Percentiles rank a stretch among this genome's conserved stretches.
Evolutionary conservation across 2,888 invertebrate genomes (phyloP).

Genomic region (Pheosia gnoma): DNA sequence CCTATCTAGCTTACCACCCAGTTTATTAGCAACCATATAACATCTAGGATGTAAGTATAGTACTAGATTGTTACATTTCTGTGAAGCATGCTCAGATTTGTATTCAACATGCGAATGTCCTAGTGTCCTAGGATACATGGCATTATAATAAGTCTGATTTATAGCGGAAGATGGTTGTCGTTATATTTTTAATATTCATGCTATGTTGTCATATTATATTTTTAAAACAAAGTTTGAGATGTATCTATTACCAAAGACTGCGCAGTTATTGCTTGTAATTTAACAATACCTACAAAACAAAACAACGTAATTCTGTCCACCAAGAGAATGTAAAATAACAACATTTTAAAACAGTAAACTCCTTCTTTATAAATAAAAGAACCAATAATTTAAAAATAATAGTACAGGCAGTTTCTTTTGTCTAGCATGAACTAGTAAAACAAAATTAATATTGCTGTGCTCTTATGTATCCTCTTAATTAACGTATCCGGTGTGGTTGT

Average conservation of each 20-base stretch:
- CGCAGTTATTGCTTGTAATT: conserved; percentile 25
- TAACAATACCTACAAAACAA: conserved; percentile 14
- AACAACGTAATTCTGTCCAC: background rate
- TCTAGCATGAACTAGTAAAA: no score
- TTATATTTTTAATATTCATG: background rate
- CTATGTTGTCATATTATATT: background rate
- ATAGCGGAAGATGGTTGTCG: background rate
- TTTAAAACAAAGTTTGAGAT: background rate
- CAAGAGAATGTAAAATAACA: background rate
- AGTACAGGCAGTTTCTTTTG: no score
- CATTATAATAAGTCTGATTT: conserved; percentile 2
- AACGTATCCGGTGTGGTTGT: no score
- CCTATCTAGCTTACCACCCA: background rate
- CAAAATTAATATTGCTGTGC: no score
- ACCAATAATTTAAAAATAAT: no score
- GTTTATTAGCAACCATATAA: no score
- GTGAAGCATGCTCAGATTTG: background rate
- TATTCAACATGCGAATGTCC: conserved; percentile 6
- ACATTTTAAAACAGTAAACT: no score
- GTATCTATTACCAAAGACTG: conserved; percentile 32
- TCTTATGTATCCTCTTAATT: no score
- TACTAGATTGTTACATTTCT: background rate
- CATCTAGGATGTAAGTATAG: background rate
- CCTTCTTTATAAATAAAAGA: no score
- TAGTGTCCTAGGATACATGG: conserved; percentile 7